A percentile compares a stretch with the other conserved stretches of the same genome.
Conservation (phyloP, 2,888 invertebrate genomes). For the Ectemnius lituratus region DNA sequence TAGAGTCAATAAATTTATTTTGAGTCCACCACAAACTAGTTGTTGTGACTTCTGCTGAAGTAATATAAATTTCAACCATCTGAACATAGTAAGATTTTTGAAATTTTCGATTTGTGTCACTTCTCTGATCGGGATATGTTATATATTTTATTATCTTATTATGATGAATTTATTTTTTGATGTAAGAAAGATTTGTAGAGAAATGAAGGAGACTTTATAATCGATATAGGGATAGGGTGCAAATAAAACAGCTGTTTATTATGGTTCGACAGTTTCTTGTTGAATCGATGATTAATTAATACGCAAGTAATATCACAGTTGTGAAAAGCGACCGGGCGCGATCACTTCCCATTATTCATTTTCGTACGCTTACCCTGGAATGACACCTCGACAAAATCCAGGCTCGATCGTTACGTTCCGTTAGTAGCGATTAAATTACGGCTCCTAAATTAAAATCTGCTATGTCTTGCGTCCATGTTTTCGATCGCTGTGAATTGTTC, state of each 20-base stretch:
- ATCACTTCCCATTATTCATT: constrained; percentile 64
- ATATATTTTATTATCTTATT: too few species aligned
- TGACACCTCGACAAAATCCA: constrained; percentile 60
- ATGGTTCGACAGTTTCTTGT: constrained; percentile 68
- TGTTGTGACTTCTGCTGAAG: too few species aligned
- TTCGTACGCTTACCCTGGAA: constrained; percentile 55
- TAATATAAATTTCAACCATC: too few species aligned
- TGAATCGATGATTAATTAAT: constrained; percentile 73
- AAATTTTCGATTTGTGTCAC: too few species aligned
- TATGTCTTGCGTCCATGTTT: constrained; percentile 39
- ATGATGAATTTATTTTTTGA: too few species aligned
- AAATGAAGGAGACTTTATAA: too few species aligned
- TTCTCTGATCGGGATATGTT: too few species aligned
- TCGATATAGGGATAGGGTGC: constrained; percentile 17
- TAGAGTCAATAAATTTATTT: too few species aligned
- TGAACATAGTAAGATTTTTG: too few species aligned
- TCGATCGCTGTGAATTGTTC: constrained; percentile 51
- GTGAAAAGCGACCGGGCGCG: constrained; percentile 63
- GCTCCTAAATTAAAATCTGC: constrained; percentile 57
- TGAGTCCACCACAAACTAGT: too few species aligned
- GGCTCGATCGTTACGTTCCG: constrained; percentile 60
- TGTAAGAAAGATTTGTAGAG: too few species aligned
- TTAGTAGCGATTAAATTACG: constrained; percentile 71
- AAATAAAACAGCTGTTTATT: constrained; percentile 52
- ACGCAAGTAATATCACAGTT: constrained; percentile 77